Base-by-base conservation (phyloP, 2,797 vertebrate genomes). In the Arnoldichthys spilopterus region DNA sequence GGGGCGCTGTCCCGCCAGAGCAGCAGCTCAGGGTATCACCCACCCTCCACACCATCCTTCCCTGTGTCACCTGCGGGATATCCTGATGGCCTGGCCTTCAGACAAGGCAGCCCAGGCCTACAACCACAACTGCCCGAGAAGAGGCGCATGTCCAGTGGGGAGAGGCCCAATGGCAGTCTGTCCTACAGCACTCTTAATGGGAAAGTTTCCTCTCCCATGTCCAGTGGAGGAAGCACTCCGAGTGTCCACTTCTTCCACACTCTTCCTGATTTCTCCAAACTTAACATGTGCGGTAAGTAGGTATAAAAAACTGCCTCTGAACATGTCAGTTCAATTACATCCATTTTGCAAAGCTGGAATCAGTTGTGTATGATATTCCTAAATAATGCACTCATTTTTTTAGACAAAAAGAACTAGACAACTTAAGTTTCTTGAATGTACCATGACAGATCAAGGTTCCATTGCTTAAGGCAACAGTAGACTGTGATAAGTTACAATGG, bases 181-280 rank as follows among this genome's bases (percentile, higher is more conserved):
- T 96, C 95, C 83, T 98, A 98, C 0, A 93, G 95, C 88, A 97
- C 96, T 0, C 79, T 98, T 83, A 99, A 98, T 0, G 98, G 97
- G 66, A 98, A 97, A 91, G 90, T 92, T 12, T 94, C 93, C 7
- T 96, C 97, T 0, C 95, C 97, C 0, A 77, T 94, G 22, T 92
- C 95, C 81, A 96, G 95, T 0, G 95, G 95, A 2, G 94, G 95
- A 1, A 86, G 90, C 0, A 93, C 89, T 0, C 90, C 87, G 0
- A 82, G 90, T 34, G 92, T 95, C 0, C 49, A 94, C 71, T 98
- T 97, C 90, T 96, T 97, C 47, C 95, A 99, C 86, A 98, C 98
- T 0, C 93, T 98, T 45, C 96, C 97, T 0, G 97, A 99, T 92
- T 98, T 98, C 91, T 98, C 97, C 86, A 97, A 96, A 87, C 96